A percentile compares a stretch with the other conserved stretches of the same genome.
These are phyloP conservation scores for Cuculus canorus DNA, from an alignment of 2,797 vertebrate species.

Conservation along the genomic window DNA sequence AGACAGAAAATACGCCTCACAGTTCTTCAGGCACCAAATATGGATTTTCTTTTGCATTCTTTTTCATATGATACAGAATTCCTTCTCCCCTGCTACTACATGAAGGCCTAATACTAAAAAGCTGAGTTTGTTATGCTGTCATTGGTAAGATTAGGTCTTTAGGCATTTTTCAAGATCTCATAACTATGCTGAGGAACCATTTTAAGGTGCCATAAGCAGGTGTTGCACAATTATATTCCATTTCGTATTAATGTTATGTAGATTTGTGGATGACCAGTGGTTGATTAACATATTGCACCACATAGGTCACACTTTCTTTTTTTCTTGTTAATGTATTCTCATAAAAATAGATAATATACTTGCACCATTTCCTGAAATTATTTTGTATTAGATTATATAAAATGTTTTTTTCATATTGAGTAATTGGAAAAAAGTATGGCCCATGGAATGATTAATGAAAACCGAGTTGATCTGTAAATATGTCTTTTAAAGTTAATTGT, in stretches of 20 bases:
- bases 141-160: not conserved
- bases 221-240: not conserved
- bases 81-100: not conserved
- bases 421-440: not conserved
- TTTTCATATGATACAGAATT: slow-evolving; percentile 17
- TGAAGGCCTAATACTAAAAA: not conserved
- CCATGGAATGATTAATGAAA: not conserved
- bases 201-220: not conserved
- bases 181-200: not conserved
- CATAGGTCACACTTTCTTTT: not conserved
- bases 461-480: not conserved
- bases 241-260: not conserved
- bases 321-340: not conserved
- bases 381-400: not conserved
- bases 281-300: not conserved
- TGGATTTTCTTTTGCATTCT: slow-evolving; percentile 55
- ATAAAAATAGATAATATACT: not conserved
- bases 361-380: not conserved
- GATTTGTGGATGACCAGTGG: not conserved
- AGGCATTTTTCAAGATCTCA: not conserved
- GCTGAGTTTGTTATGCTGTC: not conserved
- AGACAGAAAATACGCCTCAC: slow-evolving; percentile 50
- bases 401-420: not conserved
- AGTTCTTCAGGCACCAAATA: slow-evolving; percentile 65
- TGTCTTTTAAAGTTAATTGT: not conserved